Percentiles rank a stretch among this genome's conserved stretches.
These are phyloP conservation scores for Heliopora coerulea DNA, from an alignment of 92 coral and sea anemone genomes.

Conservation along the genomic window DNA sequence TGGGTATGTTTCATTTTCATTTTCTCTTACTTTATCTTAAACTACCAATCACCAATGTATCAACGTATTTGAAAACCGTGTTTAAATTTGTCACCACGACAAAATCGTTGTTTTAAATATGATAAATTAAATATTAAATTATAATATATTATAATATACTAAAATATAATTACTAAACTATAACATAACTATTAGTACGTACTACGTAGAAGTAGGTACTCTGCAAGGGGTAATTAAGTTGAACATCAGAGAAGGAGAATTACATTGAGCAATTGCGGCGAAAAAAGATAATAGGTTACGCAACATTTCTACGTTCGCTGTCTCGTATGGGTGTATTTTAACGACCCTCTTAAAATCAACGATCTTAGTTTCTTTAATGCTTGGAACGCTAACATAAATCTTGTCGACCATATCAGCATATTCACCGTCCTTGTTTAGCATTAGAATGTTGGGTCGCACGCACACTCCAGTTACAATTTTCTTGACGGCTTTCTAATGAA, in stretches of 20 bases:
- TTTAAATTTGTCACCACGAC: too few species aligned
- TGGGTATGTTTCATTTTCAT: too few species aligned
- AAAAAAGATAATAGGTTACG: constrained; percentile 8
- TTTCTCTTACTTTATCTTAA: too few species aligned
- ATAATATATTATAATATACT: too few species aligned
- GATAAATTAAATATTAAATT: too few species aligned
- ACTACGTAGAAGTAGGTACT: constrained; percentile 22
- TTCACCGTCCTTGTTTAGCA: neutral
- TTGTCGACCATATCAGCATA: neutral
- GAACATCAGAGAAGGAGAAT: neutral
- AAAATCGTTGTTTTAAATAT: too few species aligned
- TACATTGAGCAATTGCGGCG: constrained; percentile 1
- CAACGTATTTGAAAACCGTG: too few species aligned
- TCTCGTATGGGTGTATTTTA: constrained; percentile 22
- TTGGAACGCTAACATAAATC: neutral
- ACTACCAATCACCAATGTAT: too few species aligned
- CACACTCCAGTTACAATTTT: constrained; percentile 21
- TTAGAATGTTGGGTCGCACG: constrained; percentile 3
- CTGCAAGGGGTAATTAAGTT: constrained; percentile 31
- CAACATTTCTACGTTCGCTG: constrained; percentile 18
- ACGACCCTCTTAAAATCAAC: neutral
- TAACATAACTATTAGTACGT: too few species aligned
- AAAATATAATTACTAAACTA: too few species aligned
- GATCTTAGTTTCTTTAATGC: neutral
- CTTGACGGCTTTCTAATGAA: neutral